Evolutionary conservation across 2,797 vertebrate species (phyloP).

Genomic region (Tokudaia tokunoshimensis): DNA sequence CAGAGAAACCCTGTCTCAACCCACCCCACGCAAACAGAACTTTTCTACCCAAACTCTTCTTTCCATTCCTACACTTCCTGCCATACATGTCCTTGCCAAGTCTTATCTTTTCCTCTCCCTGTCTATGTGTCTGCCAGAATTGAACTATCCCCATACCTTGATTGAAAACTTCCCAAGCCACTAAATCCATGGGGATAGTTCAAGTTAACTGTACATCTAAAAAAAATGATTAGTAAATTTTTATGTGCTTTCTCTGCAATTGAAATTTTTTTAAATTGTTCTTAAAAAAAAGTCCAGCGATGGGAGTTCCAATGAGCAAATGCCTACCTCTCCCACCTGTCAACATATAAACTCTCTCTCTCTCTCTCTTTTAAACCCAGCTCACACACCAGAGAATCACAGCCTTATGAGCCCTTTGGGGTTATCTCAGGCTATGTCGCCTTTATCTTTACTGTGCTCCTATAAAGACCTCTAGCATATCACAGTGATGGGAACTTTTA

Average conservation of each 20-base stretch:
- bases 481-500: neutral
- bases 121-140: neutral
- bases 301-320: neutral
- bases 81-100: neutral
- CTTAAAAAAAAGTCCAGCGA: neutral
- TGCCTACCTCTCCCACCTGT: neutral
- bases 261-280: neutral
- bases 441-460: neutral
- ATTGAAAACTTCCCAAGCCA: neutral
- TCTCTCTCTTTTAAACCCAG: neutral
- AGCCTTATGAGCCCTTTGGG: neutral
- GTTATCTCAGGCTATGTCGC: neutral
- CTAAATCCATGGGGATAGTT: neutral
- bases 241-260: constrained; percentile 5
- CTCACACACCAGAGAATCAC: neutral
- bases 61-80: neutral
- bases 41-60: neutral
- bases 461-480: neutral
- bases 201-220: neutral
- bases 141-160: neutral
- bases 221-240: neutral
- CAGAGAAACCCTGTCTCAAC: neutral
- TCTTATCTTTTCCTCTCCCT: neutral
- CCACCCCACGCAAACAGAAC: neutral
- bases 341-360: neutral